Base-by-base conservation (phyloP, 2,888 invertebrate species). In the Aelia acuminata region DNA sequence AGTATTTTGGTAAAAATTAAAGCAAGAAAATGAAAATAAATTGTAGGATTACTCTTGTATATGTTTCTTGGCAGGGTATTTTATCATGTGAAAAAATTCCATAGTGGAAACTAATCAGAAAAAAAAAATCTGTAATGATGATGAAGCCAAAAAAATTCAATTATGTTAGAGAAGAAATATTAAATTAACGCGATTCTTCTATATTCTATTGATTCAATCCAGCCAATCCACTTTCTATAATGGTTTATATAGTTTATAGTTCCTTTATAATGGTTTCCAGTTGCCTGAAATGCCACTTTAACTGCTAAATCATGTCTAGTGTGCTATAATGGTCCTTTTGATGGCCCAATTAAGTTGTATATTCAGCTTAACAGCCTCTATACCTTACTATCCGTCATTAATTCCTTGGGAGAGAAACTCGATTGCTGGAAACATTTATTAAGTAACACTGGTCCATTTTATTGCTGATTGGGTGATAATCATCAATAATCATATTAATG, bases 361-460 rank as follows among this genome's bases (percentile, higher is more conserved):
- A 63, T 63, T 63, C 63, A 63, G 31, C 20, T 63, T 63, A 63
- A 63, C 18, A 31, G 63, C 63, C 31, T 63, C 31, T 63, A 63
- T 63, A 31, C 2, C 63, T 63, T 31, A 31, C 63, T 63, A 18
- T 31, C 63, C 63, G 18, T 57, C 13, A 57, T 57, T 11, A 57
- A 57, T 11, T 26, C n/a, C 57, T 57, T 63, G 31, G 18, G 31
- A 31, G 18, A 31, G 31, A 18, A 63, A 8, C 5, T 63, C 7
- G 63, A 31, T 63, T 63, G 2, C 18, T 2, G 15, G 13, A 15
- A 18, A 31, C 18, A 63, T 63, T 31, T 18, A 57, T 31, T 3
- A 57, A 57, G 13, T 3, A 26, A 26, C 57, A 57, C 1, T 13
- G 13, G 26, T 57, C 13, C 8, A 3, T 5, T n/a, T 53, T 53